Evolutionary conservation across 2,113 vertebrate genomes (phyloP).

Genomic region (Onychostoma macrolepis): DNA sequence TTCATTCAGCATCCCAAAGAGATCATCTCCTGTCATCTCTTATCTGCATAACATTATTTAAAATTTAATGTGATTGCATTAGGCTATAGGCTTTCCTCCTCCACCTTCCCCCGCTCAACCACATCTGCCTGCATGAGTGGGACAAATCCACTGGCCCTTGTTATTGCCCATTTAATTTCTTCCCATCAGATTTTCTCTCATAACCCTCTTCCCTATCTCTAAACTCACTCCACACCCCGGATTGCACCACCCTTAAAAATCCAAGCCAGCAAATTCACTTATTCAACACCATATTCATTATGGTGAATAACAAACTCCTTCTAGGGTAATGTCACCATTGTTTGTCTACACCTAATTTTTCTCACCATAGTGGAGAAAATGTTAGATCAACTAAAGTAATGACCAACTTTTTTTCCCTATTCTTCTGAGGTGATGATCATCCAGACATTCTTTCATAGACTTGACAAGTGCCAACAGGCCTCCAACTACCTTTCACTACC

Average conservation of each 20-base stretch:
- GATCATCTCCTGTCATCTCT: constrained; percentile 80
- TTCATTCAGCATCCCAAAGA: constrained; percentile 76
- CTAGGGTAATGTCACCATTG: background rate
- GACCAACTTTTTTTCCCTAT: background rate
- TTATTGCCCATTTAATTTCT: constrained; percentile 2
- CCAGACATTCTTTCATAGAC: background rate
- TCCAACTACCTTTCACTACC: constrained; percentile 42
- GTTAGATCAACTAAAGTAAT: background rate
- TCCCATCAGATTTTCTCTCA: background rate
- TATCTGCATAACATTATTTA: constrained; percentile 81
- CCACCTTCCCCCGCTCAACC: constrained; percentile 45
- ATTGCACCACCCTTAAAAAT: background rate
- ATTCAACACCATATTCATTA: constrained; percentile 10
- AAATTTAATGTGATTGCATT: constrained; percentile 80
- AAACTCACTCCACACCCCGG: background rate
- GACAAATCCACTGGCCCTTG: background rate
- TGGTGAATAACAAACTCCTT: background rate
- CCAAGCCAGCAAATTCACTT: background rate
- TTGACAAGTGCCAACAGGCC: constrained; percentile 34
- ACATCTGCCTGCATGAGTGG: background rate
- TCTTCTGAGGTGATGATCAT: background rate
- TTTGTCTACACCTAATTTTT: background rate
- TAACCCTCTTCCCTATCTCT: background rate
- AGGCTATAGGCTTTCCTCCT: constrained; percentile 68
- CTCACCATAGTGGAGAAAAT: background rate